Evolutionary conservation across 2,113 vertebrate species (phyloP).

Genomic region (Uropsilus gracilis): DNA sequence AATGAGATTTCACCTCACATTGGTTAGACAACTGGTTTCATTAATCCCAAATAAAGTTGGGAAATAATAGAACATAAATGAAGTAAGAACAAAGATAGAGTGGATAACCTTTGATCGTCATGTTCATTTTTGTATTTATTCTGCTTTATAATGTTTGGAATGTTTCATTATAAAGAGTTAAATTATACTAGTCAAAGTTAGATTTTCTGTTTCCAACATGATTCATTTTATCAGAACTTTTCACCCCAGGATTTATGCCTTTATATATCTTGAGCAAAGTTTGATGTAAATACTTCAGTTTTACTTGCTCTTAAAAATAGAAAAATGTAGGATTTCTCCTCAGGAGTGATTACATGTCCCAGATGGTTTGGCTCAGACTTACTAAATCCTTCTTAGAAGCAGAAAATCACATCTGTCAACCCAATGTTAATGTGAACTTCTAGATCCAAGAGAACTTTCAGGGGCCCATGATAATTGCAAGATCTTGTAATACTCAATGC

Average conservation of each 20-base stretch:
- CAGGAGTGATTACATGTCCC: constrained; percentile 8
- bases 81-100: background rate
- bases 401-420: constrained; percentile 32
- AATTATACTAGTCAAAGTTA: background rate
- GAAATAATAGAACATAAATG: too few relatives aligned
- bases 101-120: background rate
- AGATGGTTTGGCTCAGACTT: background rate
- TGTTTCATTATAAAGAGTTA: background rate
- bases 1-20: too few relatives aligned
- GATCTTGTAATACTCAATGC: background rate
- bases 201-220: background rate
- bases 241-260: background rate
- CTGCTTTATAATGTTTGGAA: background rate
- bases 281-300: background rate
- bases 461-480: background rate
- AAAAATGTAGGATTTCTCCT: constrained; percentile 19
- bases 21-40: too few relatives aligned
- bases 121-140: background rate
- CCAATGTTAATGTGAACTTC: background rate
- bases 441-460: too few relatives aligned
- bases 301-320: constrained; percentile 47
- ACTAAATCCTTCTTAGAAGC: background rate
- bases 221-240: constrained; percentile 3
- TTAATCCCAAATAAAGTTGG: background rate
- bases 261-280: constrained; percentile 13